Conservation (phyloP, 2,113 vertebrate species). For the Rhynchopsitta pachyrhyncha region DNA sequence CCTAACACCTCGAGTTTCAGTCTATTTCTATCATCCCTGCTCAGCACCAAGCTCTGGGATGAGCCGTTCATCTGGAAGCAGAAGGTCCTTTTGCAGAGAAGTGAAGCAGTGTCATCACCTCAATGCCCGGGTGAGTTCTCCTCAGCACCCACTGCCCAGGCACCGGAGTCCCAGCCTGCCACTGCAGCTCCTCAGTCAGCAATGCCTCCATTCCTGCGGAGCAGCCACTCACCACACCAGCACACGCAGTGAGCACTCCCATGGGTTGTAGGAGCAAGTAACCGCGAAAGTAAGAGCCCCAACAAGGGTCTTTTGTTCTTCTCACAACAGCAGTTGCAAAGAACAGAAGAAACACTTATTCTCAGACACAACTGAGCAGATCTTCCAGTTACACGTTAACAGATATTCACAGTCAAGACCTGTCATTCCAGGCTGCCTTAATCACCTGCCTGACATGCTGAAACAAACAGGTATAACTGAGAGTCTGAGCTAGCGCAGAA, state of each 20-base stretch:
- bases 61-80: not conserved
- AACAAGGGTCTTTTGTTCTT: not conserved
- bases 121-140: not conserved
- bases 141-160: not conserved
- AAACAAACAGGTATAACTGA: not conserved
- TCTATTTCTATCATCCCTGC: not conserved
- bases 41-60: not conserved
- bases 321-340: not conserved
- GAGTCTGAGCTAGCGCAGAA: not conserved
- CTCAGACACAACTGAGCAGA: not conserved
- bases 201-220: accelerated
- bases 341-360: slow-evolving; percentile 34
- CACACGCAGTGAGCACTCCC: not conserved
- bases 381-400: slow-evolving; percentile 27
- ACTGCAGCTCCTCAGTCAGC: not conserved
- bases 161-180: accelerated
- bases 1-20: not conserved
- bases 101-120: not conserved
- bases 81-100: not conserved
- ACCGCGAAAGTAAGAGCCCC: not conserved
- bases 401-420: not conserved
- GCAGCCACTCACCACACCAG: not conserved
- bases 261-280: not conserved
- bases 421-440: slow-evolving; percentile 8
- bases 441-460: not conserved